Evolutionary conservation across 2,888 invertebrate genomes (phyloP).

Genomic region (Lepidocyrtinus sp.): DNA sequence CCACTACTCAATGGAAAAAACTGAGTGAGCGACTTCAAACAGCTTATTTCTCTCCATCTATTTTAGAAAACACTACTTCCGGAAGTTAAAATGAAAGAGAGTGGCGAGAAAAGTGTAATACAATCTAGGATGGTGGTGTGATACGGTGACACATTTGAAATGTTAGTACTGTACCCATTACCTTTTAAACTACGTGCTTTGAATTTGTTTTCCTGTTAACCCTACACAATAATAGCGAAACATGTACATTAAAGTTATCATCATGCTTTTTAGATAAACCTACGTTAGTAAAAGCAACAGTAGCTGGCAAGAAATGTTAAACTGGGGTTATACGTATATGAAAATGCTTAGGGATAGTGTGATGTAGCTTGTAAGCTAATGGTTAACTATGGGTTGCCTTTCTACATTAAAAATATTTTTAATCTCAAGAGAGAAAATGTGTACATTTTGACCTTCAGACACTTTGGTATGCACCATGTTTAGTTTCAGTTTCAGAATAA

Average conservation of each 20-base stretch:
- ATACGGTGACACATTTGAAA: constrained; percentile 49
- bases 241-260: too few relatives aligned
- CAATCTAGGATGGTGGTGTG: constrained; percentile 30
- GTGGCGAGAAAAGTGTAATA: constrained; percentile 41
- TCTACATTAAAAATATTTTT: constrained; percentile 8
- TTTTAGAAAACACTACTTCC: background rate
- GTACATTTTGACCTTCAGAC: constrained; percentile 47
- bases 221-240: too few relatives aligned
- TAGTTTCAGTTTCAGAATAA: too few relatives aligned
- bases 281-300: too few relatives aligned
- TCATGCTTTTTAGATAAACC: too few relatives aligned
- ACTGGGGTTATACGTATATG: too few relatives aligned
- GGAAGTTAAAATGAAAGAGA: constrained; percentile 17
- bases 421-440: constrained; percentile 19
- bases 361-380: too few relatives aligned
- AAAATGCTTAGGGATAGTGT: too few relatives aligned
- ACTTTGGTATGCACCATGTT: background rate
- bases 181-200: constrained; percentile 48
- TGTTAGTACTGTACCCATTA: constrained; percentile 55
- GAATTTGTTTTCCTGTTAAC: constrained; percentile 36
- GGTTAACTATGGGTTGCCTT: background rate
- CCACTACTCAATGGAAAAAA: too few relatives aligned
- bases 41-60: constrained; percentile 38
- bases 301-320: too few relatives aligned
- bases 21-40: constrained; percentile 17